A percentile compares a stretch with the other conserved stretches of the same genome.
These are phyloP conservation scores for Drosophila leonis DNA, from an alignment of 2,888 invertebrate species.

Conservation along the genomic window DNA sequence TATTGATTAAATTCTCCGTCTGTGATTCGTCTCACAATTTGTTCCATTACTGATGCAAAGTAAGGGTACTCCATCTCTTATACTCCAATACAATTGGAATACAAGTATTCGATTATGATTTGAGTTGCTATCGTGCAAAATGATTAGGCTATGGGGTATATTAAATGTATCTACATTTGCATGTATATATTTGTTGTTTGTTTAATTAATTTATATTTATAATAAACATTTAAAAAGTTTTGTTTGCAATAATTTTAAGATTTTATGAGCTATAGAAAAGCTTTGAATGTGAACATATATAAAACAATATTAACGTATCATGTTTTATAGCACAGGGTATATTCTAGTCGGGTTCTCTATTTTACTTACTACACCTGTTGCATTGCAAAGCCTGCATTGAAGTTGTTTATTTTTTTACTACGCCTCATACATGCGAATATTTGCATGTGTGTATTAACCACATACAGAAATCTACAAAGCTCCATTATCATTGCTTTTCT, in stretches of 20 bases:
- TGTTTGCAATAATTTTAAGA: neutral
- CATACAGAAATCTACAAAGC: neutral
- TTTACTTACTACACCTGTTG: constrained; percentile 2
- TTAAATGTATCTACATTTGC: neutral
- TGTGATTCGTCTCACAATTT: neutral
- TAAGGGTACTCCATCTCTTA: neutral
- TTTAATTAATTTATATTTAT: neutral
- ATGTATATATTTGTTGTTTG: neutral
- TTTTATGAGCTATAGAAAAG: neutral
- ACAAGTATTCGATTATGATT: neutral
- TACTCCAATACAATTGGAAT: neutral
- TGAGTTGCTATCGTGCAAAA: neutral
- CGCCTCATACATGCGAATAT: neutral
- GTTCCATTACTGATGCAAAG: neutral
- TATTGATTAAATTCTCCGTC: neutral
- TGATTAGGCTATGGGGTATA: neutral
- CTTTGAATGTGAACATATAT: neutral
- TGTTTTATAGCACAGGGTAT: neutral
- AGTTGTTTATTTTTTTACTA: neutral
- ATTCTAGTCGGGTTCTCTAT: neutral
- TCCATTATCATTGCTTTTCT: constrained; percentile 2
- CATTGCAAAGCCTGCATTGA: neutral
- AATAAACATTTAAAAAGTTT: neutral
- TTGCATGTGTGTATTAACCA: neutral
- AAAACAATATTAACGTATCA: neutral